These are phyloP conservation scores for Oegoconia quadripuncta DNA, from an alignment of 2,888 invertebrate genomes.

Conservation along the genomic window DNA sequence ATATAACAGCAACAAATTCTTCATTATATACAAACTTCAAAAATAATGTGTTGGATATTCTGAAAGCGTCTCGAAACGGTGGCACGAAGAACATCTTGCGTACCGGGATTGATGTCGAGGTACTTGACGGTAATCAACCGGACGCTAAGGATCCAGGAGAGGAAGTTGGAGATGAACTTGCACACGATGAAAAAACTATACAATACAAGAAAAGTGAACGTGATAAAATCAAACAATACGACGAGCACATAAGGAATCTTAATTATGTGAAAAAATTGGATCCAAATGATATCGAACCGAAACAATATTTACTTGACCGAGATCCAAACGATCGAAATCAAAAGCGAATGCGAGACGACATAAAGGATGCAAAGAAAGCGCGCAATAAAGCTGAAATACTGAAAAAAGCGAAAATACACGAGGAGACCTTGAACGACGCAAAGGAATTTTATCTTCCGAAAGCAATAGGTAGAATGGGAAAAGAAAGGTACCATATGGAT, in stretches of 20 bases:
- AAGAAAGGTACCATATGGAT: conserved; percentile 33
- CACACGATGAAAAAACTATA: too few species aligned
- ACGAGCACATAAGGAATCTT: too few species aligned
- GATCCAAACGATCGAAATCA: neutral
- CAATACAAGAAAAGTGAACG: too few species aligned
- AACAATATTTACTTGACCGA: too few species aligned
- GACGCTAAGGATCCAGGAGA: too few species aligned
- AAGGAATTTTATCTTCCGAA: neutral
- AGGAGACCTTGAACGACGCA: conserved; percentile 1
- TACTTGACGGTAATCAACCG: too few species aligned
- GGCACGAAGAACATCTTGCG: neutral
- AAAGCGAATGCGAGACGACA: neutral
- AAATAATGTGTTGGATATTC: conserved; percentile 22
- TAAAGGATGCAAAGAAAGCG: conserved; percentile 11
- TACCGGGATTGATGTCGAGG: neutral
- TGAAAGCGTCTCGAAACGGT: conserved; percentile 7
- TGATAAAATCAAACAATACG: too few species aligned
- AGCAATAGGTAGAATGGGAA: conserved; percentile 4
- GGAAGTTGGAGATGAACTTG: too few species aligned
- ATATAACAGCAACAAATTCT: conserved; percentile 20
- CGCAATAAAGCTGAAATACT: conserved; percentile 15
- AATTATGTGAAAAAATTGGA: too few species aligned
- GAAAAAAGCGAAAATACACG: conserved; percentile 8
- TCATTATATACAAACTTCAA: conserved; percentile 25
- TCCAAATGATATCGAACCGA: too few species aligned